These are phyloP conservation scores for Aphrocallistes beatrix DNA, from an alignment of 37 sponge, comb jelly and placozoan genomes.

Conservation along the genomic window DNA sequence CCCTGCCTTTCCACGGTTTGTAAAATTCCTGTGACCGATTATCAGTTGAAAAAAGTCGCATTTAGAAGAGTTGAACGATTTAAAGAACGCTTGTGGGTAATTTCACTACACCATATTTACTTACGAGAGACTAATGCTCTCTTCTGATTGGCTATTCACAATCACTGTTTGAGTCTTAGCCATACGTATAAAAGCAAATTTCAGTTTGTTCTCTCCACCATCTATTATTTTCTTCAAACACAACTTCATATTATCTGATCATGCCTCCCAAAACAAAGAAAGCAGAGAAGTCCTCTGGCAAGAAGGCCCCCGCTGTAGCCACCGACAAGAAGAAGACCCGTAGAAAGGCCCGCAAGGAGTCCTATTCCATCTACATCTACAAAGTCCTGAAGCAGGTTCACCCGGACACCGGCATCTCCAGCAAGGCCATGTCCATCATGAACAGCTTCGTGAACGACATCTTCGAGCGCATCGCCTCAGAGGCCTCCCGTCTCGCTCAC, in stretches of 20 bases:
- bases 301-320: constrained; percentile 39
- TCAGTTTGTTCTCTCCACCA: neutral
- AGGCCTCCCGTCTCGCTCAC: constrained; percentile 81
- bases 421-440: constrained; percentile 97
- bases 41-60: no score
- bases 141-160: neutral
- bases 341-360: constrained; percentile 56
- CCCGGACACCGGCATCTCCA: constrained; percentile 92
- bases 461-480: constrained; percentile 83
- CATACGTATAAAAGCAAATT: neutral
- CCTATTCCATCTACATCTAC: constrained; percentile 97
- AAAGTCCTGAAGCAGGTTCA: constrained; percentile 96
- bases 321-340: constrained; percentile 46
- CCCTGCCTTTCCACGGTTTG: no score
- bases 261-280: constrained; percentile 23
- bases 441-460: constrained; percentile 94
- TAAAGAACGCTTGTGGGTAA: no score
- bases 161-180: neutral
- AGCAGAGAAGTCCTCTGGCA: constrained; percentile 29
- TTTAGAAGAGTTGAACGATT: no score
- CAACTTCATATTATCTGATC: neutral
- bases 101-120: no score
- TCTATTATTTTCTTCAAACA: neutral
- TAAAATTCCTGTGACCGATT: no score
- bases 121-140: neutral